Evolutionary conservation across 2,888 invertebrate species (phyloP).

Genomic region (Dromius quadrimaculatus): DNA sequence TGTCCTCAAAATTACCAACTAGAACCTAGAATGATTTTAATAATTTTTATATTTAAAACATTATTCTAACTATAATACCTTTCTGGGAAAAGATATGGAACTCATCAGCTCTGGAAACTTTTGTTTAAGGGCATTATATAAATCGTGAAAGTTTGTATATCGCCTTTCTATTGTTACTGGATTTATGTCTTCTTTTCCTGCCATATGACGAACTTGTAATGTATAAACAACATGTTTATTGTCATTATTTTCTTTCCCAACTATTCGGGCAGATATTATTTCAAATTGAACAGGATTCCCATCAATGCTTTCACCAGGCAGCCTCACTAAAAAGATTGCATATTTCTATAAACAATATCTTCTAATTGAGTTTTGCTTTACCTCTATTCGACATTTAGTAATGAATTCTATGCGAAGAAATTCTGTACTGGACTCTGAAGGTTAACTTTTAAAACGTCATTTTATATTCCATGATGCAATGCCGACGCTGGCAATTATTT

Average conservation of each 20-base stretch:
- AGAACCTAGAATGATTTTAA: conserved; percentile 67
- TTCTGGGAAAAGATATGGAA: conserved; percentile 75
- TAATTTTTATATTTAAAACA: background rate
- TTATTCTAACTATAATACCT: conserved; percentile 65
- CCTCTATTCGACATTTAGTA: conserved; percentile 48
- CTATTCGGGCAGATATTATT: conserved; percentile 76
- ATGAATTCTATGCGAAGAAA: background rate
- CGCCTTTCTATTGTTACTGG: conserved; percentile 77
- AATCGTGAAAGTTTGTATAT: conserved; percentile 78
- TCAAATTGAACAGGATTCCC: conserved; percentile 71
- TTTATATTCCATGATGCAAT: too few relatives aligned
- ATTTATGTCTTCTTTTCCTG: conserved; percentile 70
- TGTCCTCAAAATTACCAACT: conserved; percentile 78
- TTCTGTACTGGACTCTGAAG: background rate
- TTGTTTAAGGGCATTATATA: conserved; percentile 74
- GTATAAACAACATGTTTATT: conserved; percentile 80
- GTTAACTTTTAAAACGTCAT: conserved; percentile 17
- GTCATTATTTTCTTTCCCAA: conserved; percentile 72
- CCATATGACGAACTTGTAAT: conserved; percentile 73
- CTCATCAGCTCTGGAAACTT: conserved; percentile 71
- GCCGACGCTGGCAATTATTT: too few relatives aligned
- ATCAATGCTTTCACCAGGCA: conserved; percentile 57
- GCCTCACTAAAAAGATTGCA: conserved; percentile 19
- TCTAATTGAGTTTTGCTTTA: conserved; percentile 3
- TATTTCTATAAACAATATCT: background rate